Percentiles rank a stretch among this genome's conserved stretches.
phyloP scores from a whole-genome alignment of 2,797 vertebrate species.

The Pachyuromys duprasi region DNA sequence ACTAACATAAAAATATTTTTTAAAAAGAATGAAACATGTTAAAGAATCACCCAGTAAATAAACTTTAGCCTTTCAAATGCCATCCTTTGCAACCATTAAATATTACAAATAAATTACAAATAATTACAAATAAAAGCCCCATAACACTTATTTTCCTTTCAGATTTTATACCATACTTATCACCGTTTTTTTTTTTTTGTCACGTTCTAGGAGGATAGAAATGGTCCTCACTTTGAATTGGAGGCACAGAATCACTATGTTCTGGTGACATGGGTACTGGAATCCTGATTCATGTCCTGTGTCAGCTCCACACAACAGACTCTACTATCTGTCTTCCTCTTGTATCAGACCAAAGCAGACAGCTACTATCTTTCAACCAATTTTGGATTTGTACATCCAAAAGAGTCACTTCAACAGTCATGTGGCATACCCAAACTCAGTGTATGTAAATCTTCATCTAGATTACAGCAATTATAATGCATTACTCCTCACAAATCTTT shows the following conservation, averaged over 20 bases:
- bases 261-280: background rate
- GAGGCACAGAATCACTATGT: background rate
- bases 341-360: background rate
- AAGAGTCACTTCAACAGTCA: background rate
- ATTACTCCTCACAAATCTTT: background rate
- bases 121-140: background rate
- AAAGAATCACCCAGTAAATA: background rate
- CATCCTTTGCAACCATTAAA: background rate
- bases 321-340: background rate
- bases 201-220: background rate
- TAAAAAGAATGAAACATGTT: background rate
- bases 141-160: background rate
- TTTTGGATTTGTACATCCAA: background rate
- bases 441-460: background rate
- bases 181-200: background rate
- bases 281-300: background rate
- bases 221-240: background rate
- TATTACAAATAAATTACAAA: too few relatives aligned
- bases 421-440: background rate
- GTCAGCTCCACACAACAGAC: background rate
- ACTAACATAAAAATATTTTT: too few relatives aligned
- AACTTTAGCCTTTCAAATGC: background rate
- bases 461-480: slow-evolving; percentile 2
- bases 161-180: background rate
- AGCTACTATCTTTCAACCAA: background rate